Base-by-base conservation (phyloP, 2,113 vertebrate species). In the Percopsis transmontana region DNA sequence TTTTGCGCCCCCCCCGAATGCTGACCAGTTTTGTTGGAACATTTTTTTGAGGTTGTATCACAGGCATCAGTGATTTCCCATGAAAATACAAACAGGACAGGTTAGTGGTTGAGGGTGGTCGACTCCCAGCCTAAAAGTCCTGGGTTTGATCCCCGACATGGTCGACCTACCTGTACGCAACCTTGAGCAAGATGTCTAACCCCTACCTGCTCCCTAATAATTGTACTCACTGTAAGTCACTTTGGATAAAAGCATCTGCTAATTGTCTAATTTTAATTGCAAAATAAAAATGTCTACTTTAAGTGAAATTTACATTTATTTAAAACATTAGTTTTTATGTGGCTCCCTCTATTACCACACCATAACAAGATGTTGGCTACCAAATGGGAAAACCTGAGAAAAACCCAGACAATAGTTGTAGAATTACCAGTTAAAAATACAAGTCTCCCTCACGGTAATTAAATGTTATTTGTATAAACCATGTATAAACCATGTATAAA, bases 21-120 rank as follows among this genome's bases (percentile, higher is more conserved):
- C 80, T 86, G 84, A 84, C 76, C 73, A 57, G 56, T 66, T 59
- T 51, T 56, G 45, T 81, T 79, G 11, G 53, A 66, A 71, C 15
- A 15, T 81, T 72, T 76, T 66, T 53, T 81, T 66, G 38, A 69
- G 55, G 65, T 70, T 79, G 44, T 2, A 57, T 70, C 62, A 12
- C 23, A 0, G 50, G 60, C 0, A 55, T 40, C 24, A 45, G 58
- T 52, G 60, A 51, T 51, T 51, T 20, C n/a, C 20, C 48, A 21
- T 11, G 19, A 19, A 51, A 58, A 23, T 27, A 50, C 16, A 61
- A 39, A 38, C 19, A 61, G 66, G 33, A 39, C 9, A 62, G 61
- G 27, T 33, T 33, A 33, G 27, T 33, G 27, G 27, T 33, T 33
- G 27, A 7, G 5, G 27, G 27, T 33, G 27, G 27, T 33, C 27